Base-by-base conservation (phyloP, 2,888 invertebrate species). In the Watsonalla cultraria region DNA sequence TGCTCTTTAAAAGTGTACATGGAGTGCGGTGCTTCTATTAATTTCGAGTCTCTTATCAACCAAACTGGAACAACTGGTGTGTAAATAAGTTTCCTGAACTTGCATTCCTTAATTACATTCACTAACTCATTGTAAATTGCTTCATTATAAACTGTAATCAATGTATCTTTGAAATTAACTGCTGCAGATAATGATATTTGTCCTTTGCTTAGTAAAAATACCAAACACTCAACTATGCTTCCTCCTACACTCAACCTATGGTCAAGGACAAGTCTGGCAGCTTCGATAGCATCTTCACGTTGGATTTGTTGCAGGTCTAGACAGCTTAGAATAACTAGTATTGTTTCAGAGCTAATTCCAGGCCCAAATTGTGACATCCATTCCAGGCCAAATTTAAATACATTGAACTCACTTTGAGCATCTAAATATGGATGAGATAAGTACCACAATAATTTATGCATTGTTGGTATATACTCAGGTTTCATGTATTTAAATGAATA, bases 361-460 rank as follows among this genome's bases (percentile, higher is more conserved):
- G 74, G 72, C 54, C 80, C 74, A 45, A 70, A 65, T 6, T 62
- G 62, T 15, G 63, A 53, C 11, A 85, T 66, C 90, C 90, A 90
- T 34, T 81, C 51, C n/a, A 76, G 58, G 11, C 90, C 90, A 76
- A 90, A 89, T 61, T 78, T 74, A 53, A 87, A 90, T 0, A 86
- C 83, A 51, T 79, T 68, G 48, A 82, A 58, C 66, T 90, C 90
- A 61, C 59, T 76, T 2, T 70, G 62, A 1, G 71, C 57, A 57
- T 84, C 72, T 56, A 90, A 72, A 60, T 82, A 79, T 49, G 86
- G 80, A 57, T 90, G 86, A 15, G 89, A 88, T 9, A 90, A 70
- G 55, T 89, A 90, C 89, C 90, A 90, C 45, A 76, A 80, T 0
- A 90, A 64, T 59, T 72, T 82, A 5, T 76, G 61, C 37, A 90